These are phyloP conservation scores for Parazoanthus darwini DNA, from an alignment of 92 coral and sea anemone species.

Conservation along the genomic window DNA sequence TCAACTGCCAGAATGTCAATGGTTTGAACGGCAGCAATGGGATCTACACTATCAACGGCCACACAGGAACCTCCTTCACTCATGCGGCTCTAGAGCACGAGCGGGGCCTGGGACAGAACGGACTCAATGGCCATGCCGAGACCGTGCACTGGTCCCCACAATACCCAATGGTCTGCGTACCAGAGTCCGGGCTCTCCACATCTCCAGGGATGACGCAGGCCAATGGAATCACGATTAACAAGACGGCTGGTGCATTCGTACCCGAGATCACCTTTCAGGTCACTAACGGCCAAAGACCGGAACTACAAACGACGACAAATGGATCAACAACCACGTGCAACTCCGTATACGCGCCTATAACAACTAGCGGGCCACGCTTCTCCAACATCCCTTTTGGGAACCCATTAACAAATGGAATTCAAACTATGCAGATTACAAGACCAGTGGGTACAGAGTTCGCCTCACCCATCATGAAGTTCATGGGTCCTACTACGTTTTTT, in stretches of 20 bases:
- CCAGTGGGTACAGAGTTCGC: slow-evolving; percentile 92
- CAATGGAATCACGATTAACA: slow-evolving; percentile 64
- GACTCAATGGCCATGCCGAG: slow-evolving; percentile 73
- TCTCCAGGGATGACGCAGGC: slow-evolving; percentile 71
- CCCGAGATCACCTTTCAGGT: slow-evolving; percentile 93
- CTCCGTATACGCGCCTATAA: slow-evolving; percentile 92
- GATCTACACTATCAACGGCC: slow-evolving; percentile 83
- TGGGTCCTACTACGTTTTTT: slow-evolving; percentile 92
- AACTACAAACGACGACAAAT: slow-evolving; percentile 57
- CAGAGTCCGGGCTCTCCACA: slow-evolving; percentile 85
- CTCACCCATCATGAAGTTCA: slow-evolving; percentile 92
- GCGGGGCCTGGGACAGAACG: slow-evolving; percentile 64
- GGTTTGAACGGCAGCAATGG: slow-evolving; percentile 83
- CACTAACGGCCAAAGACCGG: slow-evolving; percentile 86
- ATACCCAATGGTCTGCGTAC: slow-evolving; percentile 93
- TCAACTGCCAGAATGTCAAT: slow-evolving; percentile 78
- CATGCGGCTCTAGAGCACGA: slow-evolving; percentile 79
- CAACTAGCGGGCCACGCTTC: slow-evolving; percentile 77
- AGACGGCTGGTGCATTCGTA: slow-evolving; percentile 64
- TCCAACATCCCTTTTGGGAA: slow-evolving; percentile 85
- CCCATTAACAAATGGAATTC: slow-evolving; percentile 86
- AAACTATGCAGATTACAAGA: slow-evolving; percentile 93
- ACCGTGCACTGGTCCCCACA: slow-evolving; percentile 93
- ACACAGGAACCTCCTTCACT: slow-evolving; percentile 68
- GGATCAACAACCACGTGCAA: slow-evolving; percentile 84